A percentile compares a stretch with the other conserved stretches of the same genome.
Conservation (phyloP, 1,140 invertebrate genomes). For the Thaumetopoea pityocampa region DNA sequence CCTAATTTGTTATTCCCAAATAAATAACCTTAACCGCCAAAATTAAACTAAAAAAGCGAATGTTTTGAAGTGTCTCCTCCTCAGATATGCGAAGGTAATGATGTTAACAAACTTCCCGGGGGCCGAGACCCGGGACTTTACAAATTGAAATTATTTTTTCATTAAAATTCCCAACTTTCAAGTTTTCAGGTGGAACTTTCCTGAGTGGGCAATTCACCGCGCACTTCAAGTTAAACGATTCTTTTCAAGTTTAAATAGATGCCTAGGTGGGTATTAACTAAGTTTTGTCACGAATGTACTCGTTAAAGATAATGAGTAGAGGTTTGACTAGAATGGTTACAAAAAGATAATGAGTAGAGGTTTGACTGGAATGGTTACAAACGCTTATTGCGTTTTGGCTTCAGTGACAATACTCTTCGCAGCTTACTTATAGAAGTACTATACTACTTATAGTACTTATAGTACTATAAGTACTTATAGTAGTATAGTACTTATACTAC, state of each 20-base stretch:
- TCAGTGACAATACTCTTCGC: too few relatives aligned
- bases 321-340: background rate
- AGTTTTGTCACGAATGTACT: slow-evolving; percentile 10
- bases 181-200: slow-evolving; percentile 55
- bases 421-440: too few relatives aligned
- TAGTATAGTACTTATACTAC: too few relatives aligned
- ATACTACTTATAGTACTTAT: too few relatives aligned
- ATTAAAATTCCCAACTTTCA: slow-evolving; percentile 50
- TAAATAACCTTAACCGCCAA: slow-evolving; percentile 15
- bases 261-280: slow-evolving; percentile 17
- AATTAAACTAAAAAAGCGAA: slow-evolving; percentile 26
- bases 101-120: slow-evolving; percentile 33
- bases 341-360: too few relatives aligned
- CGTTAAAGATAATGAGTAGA: slow-evolving; percentile 4
- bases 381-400: too few relatives aligned
- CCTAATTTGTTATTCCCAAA: too few relatives aligned
- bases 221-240: slow-evolving; percentile 39
- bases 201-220: slow-evolving; percentile 46
- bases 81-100: slow-evolving; percentile 56
- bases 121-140: slow-evolving; percentile 26
- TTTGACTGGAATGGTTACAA: too few relatives aligned
- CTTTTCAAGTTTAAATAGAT: slow-evolving; percentile 27
- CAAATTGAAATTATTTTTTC: slow-evolving; percentile 71
- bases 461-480: too few relatives aligned
- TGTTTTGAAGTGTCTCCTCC: slow-evolving; percentile 29